phyloP scores from a whole-genome alignment of 1,140 invertebrate species.

The Delia radicum region DNA sequence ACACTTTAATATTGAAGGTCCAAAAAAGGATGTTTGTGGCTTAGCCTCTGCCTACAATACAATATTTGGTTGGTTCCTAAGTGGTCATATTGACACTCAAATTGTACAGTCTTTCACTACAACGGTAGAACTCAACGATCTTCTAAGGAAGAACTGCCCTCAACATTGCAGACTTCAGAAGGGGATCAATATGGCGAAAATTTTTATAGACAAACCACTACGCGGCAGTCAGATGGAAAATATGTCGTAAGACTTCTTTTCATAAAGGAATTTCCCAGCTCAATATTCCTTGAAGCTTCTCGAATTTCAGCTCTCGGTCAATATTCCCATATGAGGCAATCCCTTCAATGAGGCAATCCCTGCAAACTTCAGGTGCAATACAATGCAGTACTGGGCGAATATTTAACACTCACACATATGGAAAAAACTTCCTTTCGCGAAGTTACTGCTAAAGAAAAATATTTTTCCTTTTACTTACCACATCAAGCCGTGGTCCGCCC shows the following conservation, averaged over 20 bases:
- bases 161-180: neutral
- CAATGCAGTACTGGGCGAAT: neutral
- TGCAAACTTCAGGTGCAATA: neutral
- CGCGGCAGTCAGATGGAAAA: neutral
- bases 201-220: neutral
- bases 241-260: constrained; percentile 14
- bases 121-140: neutral
- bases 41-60: neutral
- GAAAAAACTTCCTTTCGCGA: no score
- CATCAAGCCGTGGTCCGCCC: no score
- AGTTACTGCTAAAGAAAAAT: neutral
- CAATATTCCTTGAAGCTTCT: neutral
- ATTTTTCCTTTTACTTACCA: neutral
- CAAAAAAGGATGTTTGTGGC: constrained; percentile 1
- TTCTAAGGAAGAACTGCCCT: neutral
- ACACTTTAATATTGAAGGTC: neutral
- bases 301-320: neutral
- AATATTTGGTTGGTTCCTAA: constrained; percentile 3
- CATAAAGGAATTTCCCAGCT: neutral
- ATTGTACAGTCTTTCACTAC: neutral
- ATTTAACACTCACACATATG: neutral
- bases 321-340: neutral
- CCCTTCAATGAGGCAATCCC: neutral
- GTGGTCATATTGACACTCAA: neutral
- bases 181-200: neutral